Conservation (phyloP, 2,797 vertebrate genomes). For the Babyrousa celebensis region DNA sequence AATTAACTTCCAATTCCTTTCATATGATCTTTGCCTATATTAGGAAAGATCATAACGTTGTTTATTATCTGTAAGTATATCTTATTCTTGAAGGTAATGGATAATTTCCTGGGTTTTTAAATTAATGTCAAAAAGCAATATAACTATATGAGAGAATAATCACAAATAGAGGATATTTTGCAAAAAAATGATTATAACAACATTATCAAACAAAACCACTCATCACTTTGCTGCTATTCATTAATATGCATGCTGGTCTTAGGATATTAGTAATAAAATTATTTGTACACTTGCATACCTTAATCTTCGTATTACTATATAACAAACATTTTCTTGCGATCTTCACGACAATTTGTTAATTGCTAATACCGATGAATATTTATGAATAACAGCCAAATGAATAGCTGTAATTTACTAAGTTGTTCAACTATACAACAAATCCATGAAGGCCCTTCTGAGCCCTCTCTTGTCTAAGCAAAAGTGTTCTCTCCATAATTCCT, state of each 20-base stretch:
- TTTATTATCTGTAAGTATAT: not conserved
- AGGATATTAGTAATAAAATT: not conserved
- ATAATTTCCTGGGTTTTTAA: not conserved
- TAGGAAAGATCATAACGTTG: not conserved
- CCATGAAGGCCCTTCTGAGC: not conserved
- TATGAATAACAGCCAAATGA: slow-evolving; percentile 60
- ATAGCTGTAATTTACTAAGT: slow-evolving; percentile 4
- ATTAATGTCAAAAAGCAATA: slow-evolving; percentile 53
- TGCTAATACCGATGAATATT: slow-evolving; percentile 56
- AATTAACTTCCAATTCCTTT: not conserved
- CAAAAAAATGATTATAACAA: not conserved
- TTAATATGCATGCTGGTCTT: not conserved
- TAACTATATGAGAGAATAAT: slow-evolving; percentile 15
- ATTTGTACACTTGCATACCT: slow-evolving; percentile 14
- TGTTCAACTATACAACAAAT: slow-evolving; percentile 60
- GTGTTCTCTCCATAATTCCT: not conserved
- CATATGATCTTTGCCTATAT: not conserved
- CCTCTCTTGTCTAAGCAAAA: slow-evolving; percentile 8
- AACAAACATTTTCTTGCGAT: slow-evolving; percentile 16
- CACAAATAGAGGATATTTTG: slow-evolving; percentile 18
- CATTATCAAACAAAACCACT: slow-evolving; percentile 17
- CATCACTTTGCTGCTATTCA: not conserved
- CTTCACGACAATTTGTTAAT: not conserved
- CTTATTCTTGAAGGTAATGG: slow-evolving; percentile 7
- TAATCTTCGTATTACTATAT: slow-evolving; percentile 17